phyloP scores from a whole-genome alignment of 2,888 invertebrate species.

The Stomorhina lunata region DNA sequence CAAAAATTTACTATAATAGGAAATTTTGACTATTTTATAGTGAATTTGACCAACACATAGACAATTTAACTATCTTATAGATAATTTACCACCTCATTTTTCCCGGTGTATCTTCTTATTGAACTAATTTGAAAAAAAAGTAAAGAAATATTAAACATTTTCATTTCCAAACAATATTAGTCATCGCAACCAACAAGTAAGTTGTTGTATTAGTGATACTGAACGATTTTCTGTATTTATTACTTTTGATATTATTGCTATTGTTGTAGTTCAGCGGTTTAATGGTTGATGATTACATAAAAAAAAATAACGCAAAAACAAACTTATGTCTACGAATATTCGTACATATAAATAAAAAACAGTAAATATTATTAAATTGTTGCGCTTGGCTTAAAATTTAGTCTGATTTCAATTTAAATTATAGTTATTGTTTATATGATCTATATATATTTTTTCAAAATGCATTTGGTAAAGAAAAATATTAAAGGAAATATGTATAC shows the following conservation, averaged over 20 bases:
- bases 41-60: no score
- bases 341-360: background rate
- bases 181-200: constrained; percentile 30
- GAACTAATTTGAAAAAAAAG: constrained; percentile 10
- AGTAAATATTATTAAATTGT: constrained; percentile 20
- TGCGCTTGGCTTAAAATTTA: constrained; percentile 37
- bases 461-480: background rate
- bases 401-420: constrained; percentile 38
- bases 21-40: no score
- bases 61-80: no score
- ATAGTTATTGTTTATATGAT: background rate
- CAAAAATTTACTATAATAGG: no score
- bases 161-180: constrained; percentile 44
- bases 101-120: background rate
- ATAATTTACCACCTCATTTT: background rate
- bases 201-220: background rate
- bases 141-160: constrained; percentile 21
- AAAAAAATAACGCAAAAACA: background rate
- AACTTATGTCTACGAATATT: background rate
- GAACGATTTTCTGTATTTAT: background rate
- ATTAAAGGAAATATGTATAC: background rate
- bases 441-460: background rate
- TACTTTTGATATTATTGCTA: background rate
- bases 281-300: constrained; percentile 59
- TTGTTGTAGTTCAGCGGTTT: constrained; percentile 58